Evolutionary conservation across 2,797 vertebrate species (phyloP).

Genomic region (Smutsia temminckii): DNA sequence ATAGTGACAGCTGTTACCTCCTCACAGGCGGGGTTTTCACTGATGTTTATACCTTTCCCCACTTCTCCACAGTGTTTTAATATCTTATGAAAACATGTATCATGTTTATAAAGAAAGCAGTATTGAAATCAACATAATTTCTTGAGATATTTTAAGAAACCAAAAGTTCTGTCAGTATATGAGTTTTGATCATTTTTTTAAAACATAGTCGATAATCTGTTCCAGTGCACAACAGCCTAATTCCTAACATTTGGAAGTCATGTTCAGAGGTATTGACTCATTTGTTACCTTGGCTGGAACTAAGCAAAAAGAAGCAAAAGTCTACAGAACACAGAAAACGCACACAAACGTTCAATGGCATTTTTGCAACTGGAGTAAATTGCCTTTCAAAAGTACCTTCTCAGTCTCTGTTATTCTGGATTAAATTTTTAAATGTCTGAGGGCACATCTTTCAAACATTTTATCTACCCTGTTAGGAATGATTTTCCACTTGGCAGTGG

Average conservation of each 20-base stretch:
- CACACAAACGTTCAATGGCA: accelerated
- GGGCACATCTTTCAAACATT: not conserved
- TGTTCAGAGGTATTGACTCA: not conserved
- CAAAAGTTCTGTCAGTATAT: not conserved
- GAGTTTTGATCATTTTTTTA: not conserved
- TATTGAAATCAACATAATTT: not conserved
- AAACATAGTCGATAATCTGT: not conserved
- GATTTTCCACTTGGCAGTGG: not conserved
- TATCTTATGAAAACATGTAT: not conserved
- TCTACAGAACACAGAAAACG: not conserved
- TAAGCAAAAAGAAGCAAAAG: not conserved
- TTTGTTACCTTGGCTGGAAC: not conserved
- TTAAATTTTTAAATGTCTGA: not conserved
- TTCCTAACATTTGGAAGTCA: not conserved
- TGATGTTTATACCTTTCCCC: too few relatives aligned
- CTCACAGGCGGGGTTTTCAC: not conserved
- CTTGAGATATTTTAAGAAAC: not conserved
- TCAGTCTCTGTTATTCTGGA: not conserved
- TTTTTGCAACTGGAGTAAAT: not conserved
- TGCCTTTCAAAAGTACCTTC: not conserved
- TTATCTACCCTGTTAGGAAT: not conserved
- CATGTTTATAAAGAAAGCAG: not conserved
- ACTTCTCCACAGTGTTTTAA: not conserved
- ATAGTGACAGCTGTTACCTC: not conserved
- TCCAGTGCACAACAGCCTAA: not conserved